phyloP scores from a whole-genome alignment of 2,113 vertebrate species.

The Ptychochromis oligacanthus region DNA sequence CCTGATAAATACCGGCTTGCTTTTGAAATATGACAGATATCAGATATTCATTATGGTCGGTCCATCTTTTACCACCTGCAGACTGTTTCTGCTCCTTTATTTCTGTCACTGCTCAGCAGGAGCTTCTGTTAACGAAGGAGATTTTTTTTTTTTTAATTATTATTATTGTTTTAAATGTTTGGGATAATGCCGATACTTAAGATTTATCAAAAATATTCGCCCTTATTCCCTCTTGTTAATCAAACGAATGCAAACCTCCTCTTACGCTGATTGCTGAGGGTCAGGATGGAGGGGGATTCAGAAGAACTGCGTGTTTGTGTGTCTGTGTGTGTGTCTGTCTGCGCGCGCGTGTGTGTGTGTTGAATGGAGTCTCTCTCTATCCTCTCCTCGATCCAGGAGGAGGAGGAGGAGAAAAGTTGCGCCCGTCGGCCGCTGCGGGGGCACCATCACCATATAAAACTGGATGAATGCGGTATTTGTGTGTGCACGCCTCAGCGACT shows the following conservation, averaged over 20 bases:
- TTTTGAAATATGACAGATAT: neutral
- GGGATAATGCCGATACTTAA: neutral
- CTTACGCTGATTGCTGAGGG: conserved; percentile 21
- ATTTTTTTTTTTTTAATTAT: too few relatives aligned
- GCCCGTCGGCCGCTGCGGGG: conserved; percentile 55
- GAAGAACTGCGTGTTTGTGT: neutral
- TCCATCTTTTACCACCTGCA: conserved; percentile 34
- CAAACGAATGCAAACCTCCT: conserved; percentile 28
- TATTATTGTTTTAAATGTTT: too few relatives aligned
- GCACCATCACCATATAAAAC: conserved; percentile 65
- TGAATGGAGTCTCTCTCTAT: conserved; percentile 56
- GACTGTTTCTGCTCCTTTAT: neutral
- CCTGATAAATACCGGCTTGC: neutral
- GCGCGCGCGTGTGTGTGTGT: neutral
- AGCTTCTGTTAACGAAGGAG: conserved; percentile 48
- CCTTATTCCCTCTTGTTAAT: neutral
- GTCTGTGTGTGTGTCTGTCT: neutral
- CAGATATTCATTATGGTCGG: neutral
- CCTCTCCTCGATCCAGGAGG: conserved; percentile 39
- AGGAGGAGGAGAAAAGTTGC: conserved; percentile 64
- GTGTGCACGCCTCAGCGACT: conserved; percentile 29
- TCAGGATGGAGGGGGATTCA: conserved; percentile 18
- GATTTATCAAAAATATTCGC: neutral
- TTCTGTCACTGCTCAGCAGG: conserved; percentile 26
- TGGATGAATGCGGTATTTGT: conserved; percentile 70